Evolutionary conservation across 2,113 vertebrate genomes (phyloP), one percentile per base, ranked within the genome.

Genomic region (Pteronura brasiliensis): DNA sequence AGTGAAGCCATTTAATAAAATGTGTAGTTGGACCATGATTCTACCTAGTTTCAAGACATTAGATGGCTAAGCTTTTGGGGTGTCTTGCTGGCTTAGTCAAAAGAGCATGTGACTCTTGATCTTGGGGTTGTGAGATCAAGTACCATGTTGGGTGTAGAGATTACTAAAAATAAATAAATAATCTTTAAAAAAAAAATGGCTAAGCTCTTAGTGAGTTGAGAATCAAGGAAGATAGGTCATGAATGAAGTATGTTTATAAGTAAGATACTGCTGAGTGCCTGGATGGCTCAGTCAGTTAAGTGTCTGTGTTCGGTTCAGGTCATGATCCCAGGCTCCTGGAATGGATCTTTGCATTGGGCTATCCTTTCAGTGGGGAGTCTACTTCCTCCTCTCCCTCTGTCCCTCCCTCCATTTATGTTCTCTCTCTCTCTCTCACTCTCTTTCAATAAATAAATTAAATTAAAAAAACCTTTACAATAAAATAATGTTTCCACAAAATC

Each of bases 11-110:
- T n/a, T 14, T 74, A 17, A 10, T 57, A 55, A 61, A 61, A 52
- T 29, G 11, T 11, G 5, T 2, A 77, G 72, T 72, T 23, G 7
- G n/a, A 15, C 4, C 31, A 17, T 0, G 7, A 4, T 0, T 42
- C 27, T 13, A 12, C 17, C 21, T 17, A 4, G 11, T 12, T 36
- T 61, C 27, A 7, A 83, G 47, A 4, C 2, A 2, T 18, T 11
- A 4, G 11, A 71, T 42, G 10, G 20, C 25, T 44, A 39, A 20
- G 2, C 7, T 79, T 15, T 29, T 1, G 18, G 6, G 17, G 18
- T 14, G 13, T 4, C 67, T 36, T 14, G 15, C 34, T 69, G 67
- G 67, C 67, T 69, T n/a, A 36, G 34, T n/a, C 34, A 69, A n/a
- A 69, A 69, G 8, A 69, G 17, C 34, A 21, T 69, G 34, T 69